A percentile compares a stretch with the other conserved stretches of the same genome.
Conservation (phyloP, 2,113 vertebrate species). For the Oncorhynchus clarkii region DNA sequence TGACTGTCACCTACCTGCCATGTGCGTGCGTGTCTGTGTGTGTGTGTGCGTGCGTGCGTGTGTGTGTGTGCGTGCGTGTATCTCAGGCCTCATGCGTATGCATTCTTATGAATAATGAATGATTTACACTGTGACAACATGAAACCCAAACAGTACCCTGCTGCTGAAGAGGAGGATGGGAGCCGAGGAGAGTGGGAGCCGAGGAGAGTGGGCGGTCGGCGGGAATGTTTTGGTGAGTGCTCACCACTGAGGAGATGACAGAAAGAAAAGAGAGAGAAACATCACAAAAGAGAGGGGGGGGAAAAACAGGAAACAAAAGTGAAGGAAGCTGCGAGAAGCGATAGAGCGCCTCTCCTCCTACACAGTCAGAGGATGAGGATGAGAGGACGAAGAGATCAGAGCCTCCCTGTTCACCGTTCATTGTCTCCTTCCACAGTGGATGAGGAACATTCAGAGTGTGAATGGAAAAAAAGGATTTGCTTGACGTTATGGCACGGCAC, state of each 20-base stretch:
- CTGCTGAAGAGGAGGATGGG: not conserved
- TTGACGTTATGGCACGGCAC: not conserved
- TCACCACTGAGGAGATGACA: not conserved
- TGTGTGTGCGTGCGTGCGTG: too few relatives aligned
- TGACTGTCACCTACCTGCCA: not conserved
- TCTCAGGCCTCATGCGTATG: not conserved
- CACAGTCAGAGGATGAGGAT: not conserved
- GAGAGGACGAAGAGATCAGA: conserved; percentile 3
- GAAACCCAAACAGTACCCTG: not conserved
- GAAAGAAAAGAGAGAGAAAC: conserved; percentile 1
- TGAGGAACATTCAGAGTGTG: conserved; percentile 24
- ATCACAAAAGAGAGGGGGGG: not conserved
- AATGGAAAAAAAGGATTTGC: conserved; percentile 8
- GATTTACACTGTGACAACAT: conserved; percentile 1
- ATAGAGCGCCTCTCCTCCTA: too few relatives aligned
- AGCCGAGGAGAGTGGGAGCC: not conserved
- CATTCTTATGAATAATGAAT: not conserved
- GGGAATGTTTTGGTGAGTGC: not conserved
- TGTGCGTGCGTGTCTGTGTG: too few relatives aligned
- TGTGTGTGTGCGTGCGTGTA: too few relatives aligned
- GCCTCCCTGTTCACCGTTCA: not conserved
- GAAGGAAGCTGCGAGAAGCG: not conserved
- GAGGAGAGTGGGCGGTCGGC: not conserved
- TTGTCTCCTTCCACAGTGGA: conserved; percentile 7
- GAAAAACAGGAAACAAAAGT: not conserved